Percentiles rank a stretch among this genome's conserved stretches.
Evolutionary conservation across 2,888 invertebrate genomes (phyloP).

Genomic region (Agrochola lychnidis): DNA sequence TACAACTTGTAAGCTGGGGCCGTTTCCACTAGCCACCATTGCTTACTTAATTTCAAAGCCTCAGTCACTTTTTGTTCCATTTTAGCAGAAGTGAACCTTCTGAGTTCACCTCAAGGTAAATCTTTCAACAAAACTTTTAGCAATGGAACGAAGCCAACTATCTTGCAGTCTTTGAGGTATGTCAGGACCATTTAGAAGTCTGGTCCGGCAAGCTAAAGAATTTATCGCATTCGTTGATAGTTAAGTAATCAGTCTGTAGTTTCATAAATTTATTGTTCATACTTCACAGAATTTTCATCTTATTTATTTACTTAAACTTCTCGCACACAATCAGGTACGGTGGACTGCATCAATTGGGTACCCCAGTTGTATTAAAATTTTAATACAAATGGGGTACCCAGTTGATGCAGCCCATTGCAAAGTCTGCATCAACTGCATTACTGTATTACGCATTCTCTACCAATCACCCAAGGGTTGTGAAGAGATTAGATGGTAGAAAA

Average conservation of each 20-base stretch:
- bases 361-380: no score
- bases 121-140: constrained; percentile 33
- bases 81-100: constrained; percentile 10
- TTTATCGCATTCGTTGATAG: constrained; percentile 1
- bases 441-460: no score
- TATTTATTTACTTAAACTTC: no score
- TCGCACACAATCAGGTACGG: no score
- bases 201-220: not conserved
- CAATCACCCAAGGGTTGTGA: no score
- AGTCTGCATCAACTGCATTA: no score
- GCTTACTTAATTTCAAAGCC: not conserved
- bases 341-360: no score
- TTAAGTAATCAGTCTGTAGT: not conserved
- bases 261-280: not conserved
- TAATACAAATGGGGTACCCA: no score
- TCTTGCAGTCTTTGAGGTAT: constrained; percentile 36
- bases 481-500: no score
- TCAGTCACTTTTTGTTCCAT: no score
- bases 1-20: no score
- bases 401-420: no score
- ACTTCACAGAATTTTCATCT: not conserved
- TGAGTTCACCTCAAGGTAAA: not conserved
- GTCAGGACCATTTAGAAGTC: constrained; percentile 35
- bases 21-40: not conserved
- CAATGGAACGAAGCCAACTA: constrained; percentile 43